A percentile compares a stretch with the other conserved stretches of the same genome.
Evolutionary conservation across 1,140 invertebrate species (phyloP).

Genomic region (Sipha flava): DNA sequence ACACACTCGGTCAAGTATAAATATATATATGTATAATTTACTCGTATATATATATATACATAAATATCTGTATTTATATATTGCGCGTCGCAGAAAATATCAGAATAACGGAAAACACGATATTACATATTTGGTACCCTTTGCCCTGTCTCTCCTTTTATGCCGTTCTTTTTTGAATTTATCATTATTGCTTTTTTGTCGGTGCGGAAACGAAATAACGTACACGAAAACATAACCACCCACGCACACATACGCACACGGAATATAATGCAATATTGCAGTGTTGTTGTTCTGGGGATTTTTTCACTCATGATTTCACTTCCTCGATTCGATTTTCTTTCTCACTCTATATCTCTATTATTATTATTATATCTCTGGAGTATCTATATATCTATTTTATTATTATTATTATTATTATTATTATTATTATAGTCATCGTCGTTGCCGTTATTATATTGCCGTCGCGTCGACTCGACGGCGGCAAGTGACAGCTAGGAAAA

Average conservation of each 20-base stretch:
- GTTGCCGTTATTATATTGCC: no score
- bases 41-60: not conserved
- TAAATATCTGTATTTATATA: not conserved
- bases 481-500: no score
- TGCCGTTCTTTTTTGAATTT: constrained; percentile 16
- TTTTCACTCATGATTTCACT: not conserved
- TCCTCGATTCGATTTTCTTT: not conserved
- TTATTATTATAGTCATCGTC: no score
- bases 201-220: not conserved
- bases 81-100: not conserved
- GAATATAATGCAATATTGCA: constrained; percentile 2
- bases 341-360: not conserved
- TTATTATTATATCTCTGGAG: no score
- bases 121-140: not conserved
- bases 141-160: not conserved
- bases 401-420: not conserved
- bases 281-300: not conserved
- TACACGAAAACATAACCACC: not conserved
- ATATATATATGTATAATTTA: not conserved
- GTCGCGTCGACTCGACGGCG: no score
- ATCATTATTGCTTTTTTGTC: constrained; percentile 29
- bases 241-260: not conserved
- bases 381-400: no score
- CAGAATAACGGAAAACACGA: not conserved
- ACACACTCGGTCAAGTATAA: not conserved